A percentile compares a stretch with the other conserved stretches of the same genome.
Evolutionary conservation across 30 jellyfish, hydroid and myxozoan species (phyloP).

Genomic region (Sanderia malayensis): DNA sequence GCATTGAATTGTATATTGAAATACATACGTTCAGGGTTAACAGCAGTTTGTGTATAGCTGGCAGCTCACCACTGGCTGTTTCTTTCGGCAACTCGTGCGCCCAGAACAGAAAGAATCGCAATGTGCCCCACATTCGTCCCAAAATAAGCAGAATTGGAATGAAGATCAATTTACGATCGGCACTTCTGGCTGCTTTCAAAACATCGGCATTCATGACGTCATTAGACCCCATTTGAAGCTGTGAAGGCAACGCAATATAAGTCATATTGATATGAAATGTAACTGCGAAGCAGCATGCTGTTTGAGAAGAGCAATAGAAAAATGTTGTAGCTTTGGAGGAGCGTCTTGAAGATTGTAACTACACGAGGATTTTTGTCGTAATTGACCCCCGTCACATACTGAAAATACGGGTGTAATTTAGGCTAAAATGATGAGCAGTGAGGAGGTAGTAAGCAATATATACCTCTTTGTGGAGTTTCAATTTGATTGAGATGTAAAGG

Average conservation of each 20-base stretch:
- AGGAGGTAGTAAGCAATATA: too few species aligned
- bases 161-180: constrained; percentile 76
- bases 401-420: too few species aligned
- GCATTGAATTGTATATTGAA: background rate
- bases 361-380: too few species aligned
- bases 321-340: too few species aligned
- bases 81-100: background rate
- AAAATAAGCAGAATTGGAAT: constrained; percentile 71
- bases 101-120: constrained; percentile 54
- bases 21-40: constrained; percentile 62
- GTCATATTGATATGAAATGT: too few species aligned
- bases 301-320: too few species aligned
- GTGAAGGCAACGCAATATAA: too few species aligned
- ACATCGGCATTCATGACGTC: constrained; percentile 44
- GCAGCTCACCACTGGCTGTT: background rate
- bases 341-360: too few species aligned
- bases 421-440: too few species aligned
- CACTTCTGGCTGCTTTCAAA: constrained; percentile 65
- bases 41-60: constrained; percentile 34
- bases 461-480: constrained; percentile 68
- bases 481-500: constrained; percentile 55
- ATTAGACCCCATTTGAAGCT: constrained; percentile 16
- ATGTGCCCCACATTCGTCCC: constrained; percentile 81
- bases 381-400: too few species aligned
- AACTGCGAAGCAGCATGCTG: too few species aligned